phyloP scores from a whole-genome alignment of 2,888 invertebrate genomes.

The Tethea ocularis region DNA sequence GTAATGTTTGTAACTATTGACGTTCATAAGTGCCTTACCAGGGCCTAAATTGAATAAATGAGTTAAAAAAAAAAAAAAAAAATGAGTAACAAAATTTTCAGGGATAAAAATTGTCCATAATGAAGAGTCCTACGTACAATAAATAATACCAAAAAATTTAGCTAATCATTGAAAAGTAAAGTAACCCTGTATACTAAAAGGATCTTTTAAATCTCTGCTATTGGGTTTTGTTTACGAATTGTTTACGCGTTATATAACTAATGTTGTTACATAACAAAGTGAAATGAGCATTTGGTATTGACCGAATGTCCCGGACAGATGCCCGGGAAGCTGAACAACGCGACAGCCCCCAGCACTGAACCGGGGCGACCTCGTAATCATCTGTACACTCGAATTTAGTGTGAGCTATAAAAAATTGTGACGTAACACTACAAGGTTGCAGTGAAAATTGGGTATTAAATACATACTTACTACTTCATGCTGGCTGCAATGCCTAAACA shows the following conservation, averaged over 20 bases:
- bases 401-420: neutral
- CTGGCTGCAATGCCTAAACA: neutral
- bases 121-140: no score
- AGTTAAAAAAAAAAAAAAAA: no score
- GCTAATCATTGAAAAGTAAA: no score
- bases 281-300: slow-evolving; percentile 1
- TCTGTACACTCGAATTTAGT: neutral
- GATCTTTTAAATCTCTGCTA: neutral
- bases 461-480: no score
- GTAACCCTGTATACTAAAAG: no score
- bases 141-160: no score
- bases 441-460: no score
- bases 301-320: neutral
- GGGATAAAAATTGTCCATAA: no score
- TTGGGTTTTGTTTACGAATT: neutral
- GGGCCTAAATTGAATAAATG: no score
- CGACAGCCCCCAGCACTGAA: neutral
- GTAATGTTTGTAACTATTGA: no score
- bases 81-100: no score
- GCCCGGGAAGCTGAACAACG: neutral
- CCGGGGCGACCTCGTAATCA: neutral
- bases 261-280: neutral
- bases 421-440: neutral
- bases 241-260: neutral
- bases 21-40: no score